Evolutionary conservation across 1,140 invertebrate species (phyloP).

Genomic region (Hestina assimilis): DNA sequence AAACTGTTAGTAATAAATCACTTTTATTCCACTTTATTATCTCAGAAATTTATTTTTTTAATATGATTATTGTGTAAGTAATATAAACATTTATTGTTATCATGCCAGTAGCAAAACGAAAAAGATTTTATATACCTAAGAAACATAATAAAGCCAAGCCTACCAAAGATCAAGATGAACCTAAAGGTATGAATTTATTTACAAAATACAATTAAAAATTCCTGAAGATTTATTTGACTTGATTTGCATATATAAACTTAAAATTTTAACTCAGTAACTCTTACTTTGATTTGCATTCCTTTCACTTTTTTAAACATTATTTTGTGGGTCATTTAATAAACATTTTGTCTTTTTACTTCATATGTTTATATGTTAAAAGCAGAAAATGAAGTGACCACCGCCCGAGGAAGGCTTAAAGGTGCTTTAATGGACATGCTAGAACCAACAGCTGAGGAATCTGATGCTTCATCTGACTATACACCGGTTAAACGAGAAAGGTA

Average conservation of each 20-base stretch:
- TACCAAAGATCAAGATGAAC: slow-evolving; percentile 29
- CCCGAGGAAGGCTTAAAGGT: slow-evolving; percentile 82
- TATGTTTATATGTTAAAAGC: background rate
- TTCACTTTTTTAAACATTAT: too few relatives aligned
- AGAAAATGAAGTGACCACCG: slow-evolving; percentile 78
- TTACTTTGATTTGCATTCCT: too few relatives aligned
- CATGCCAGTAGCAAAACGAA: slow-evolving; percentile 54
- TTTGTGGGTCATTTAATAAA: too few relatives aligned
- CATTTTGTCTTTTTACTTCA: too few relatives aligned
- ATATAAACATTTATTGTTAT: background rate
- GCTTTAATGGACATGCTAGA: slow-evolving; percentile 81
- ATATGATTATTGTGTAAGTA: background rate
- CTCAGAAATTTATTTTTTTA: background rate
- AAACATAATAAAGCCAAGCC: slow-evolving; percentile 45
- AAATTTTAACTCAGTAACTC: too few relatives aligned
- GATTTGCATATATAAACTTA: too few relatives aligned
- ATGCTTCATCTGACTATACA: slow-evolving; percentile 65
- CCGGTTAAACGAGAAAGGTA: slow-evolving; percentile 53
- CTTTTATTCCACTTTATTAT: background rate
- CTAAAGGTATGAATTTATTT: slow-evolving; percentile 21
- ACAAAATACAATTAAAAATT: background rate
- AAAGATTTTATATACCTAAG: slow-evolving; percentile 54
- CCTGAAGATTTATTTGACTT: background rate
- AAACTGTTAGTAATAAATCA: too few relatives aligned
- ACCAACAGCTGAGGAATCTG: slow-evolving; percentile 76